phyloP scores from a whole-genome alignment of 2,113 vertebrate genomes.

The Sylvilagus bachmani region DNA sequence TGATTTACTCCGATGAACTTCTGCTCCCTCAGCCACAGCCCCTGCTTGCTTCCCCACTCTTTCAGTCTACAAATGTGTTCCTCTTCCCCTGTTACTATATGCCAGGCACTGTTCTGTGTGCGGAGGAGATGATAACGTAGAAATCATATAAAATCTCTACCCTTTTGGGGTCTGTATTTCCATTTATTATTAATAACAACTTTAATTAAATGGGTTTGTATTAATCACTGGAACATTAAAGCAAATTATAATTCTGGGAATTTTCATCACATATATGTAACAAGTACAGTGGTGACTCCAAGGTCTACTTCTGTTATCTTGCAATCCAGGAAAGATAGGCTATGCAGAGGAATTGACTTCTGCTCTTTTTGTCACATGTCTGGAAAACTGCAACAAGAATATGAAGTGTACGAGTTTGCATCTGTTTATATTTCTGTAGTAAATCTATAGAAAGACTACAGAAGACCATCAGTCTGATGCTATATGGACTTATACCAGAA shows the following conservation, averaged over 20 bases:
- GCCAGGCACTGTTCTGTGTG: background rate
- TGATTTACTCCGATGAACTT: background rate
- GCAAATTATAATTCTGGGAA: background rate
- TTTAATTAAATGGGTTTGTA: background rate
- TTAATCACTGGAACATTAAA: background rate
- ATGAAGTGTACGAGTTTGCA: background rate
- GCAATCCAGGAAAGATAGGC: background rate
- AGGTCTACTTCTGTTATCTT: slow-evolving; percentile 21
- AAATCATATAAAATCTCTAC: background rate
- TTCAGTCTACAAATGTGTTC: background rate
- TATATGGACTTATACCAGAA: background rate
- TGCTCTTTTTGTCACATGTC: background rate
- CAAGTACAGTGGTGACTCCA: background rate
- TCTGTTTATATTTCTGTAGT: background rate
- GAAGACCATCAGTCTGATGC: background rate
- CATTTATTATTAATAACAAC: background rate
- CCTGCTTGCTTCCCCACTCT: background rate
- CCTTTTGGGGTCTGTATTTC: background rate
- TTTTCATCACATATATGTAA: background rate
- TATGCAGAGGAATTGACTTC: background rate
- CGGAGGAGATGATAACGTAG: background rate
- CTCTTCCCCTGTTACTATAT: background rate
- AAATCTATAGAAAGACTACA: background rate
- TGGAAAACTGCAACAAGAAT: background rate
- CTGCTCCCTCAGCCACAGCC: background rate